Base-by-base conservation (phyloP, 2,888 invertebrate species). In the Eilema griseolum region DNA sequence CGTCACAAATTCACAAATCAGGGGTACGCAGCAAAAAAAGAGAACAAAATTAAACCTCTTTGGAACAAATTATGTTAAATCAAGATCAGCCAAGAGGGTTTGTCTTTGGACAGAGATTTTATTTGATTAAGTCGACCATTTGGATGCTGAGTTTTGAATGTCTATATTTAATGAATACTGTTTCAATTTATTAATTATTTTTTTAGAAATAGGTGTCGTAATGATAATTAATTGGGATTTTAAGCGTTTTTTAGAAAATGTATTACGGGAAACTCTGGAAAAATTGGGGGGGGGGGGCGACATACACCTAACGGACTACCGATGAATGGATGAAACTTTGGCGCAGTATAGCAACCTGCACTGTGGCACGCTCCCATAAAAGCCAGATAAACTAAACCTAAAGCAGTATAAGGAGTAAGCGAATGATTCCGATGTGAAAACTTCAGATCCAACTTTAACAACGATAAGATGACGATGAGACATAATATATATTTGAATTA, bases 21-120 rank as follows among this genome's bases (percentile, higher is more conserved):
- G 83, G 67, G 68, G 76, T 76, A 82, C 80, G 78, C 85, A 83
- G 83, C 75, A 72, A 77, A 85, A 72, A 77, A 85, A 85, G 33
- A 86, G 85, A 86, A 83, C 79, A 83, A 83, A 88, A 85, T 79
- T 80, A 83, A 86, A 85, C 85, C 85, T 84, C 79, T 82, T 84
- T 83, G 80, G 82, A 83, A 81, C 83, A 86, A 89, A 90, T 90
- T 89, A 89, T 89, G 87, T 86, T 86, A 89, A 89, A 87, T 86
- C 86, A 80, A 83, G 84, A 85, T 81, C 85, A 76, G 74, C 77
- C 78, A 78, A 83, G 83, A 68, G 77, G 81, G 84, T 86, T 86
- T 87, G 86, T 89, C 86, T 85, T 76, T 59, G 81, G 83, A 78
- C 84, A 79, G 86, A 79, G 87, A 90, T 89, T 90, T 90, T 84